Conservation (phyloP, 2,797 vertebrate genomes). For the Pitangus sulphuratus region DNA sequence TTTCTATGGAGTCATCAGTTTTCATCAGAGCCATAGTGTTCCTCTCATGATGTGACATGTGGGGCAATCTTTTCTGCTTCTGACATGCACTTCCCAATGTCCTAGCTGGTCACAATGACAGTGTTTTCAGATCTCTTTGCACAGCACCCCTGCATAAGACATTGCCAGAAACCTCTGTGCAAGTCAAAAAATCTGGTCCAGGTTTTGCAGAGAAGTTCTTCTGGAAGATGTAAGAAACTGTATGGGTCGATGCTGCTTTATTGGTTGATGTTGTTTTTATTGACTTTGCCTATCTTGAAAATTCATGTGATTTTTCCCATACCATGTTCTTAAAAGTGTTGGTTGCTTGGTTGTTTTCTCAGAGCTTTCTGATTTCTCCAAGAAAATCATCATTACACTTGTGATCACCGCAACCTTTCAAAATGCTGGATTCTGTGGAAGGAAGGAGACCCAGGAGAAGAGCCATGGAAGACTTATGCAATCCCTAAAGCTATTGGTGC, state of each 20-base stretch:
- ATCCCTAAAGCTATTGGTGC: not conserved
- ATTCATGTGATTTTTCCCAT: not conserved
- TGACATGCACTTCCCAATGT: not conserved
- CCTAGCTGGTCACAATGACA: not conserved
- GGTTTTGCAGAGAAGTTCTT: not conserved
- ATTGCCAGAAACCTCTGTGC: not conserved
- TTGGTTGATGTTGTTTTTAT: accelerated
- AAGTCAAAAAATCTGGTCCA: not conserved
- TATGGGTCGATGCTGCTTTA: accelerated
- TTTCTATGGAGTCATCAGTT: not conserved
- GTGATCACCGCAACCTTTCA: not conserved
- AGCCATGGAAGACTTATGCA: not conserved
- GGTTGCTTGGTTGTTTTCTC: accelerated
- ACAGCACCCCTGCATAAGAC: not conserved
- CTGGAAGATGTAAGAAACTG: not conserved
- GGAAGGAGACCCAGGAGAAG: not conserved
- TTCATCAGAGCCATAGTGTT: not conserved
- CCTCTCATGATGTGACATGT: not conserved
- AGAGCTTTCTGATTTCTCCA: not conserved
- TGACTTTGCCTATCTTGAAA: not conserved
- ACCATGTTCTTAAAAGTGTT: not conserved
- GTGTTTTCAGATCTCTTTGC: not conserved
- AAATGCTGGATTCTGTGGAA: not conserved
- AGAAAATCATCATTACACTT: not conserved
- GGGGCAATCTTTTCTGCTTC: not conserved